A percentile compares a stretch with the other conserved stretches of the same genome.
phyloP scores from a whole-genome alignment of 1,140 invertebrate species.

The Trichoplusia ni region DNA sequence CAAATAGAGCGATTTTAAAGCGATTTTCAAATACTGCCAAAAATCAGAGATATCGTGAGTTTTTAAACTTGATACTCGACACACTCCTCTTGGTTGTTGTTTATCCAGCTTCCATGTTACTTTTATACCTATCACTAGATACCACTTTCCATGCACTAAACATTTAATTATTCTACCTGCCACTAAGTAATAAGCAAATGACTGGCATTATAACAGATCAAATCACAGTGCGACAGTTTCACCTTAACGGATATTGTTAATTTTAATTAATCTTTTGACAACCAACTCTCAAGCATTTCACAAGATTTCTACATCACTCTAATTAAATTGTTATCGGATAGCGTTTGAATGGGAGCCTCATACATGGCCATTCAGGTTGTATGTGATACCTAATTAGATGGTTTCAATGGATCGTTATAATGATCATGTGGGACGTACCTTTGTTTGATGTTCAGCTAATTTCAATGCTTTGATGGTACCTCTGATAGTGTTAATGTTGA shows the following conservation, averaged over 20 bases:
- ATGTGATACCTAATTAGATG: slow-evolving; percentile 59
- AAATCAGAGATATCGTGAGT: too few relatives aligned
- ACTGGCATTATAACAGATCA: slow-evolving; percentile 3
- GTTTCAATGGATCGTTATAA: slow-evolving; percentile 62
- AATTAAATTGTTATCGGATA: slow-evolving; percentile 62
- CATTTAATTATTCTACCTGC: too few relatives aligned
- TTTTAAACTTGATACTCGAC: too few relatives aligned
- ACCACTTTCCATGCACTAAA: too few relatives aligned
- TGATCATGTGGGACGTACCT: slow-evolving; percentile 40
- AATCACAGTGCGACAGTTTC: slow-evolving; percentile 3
- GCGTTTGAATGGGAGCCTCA: slow-evolving; percentile 59
- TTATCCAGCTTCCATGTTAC: too few relatives aligned
- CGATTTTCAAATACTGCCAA: too few relatives aligned
- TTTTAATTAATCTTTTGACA: slow-evolving; percentile 44
- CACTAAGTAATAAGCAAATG: not conserved
- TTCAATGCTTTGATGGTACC: slow-evolving; percentile 13
- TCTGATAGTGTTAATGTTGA: not conserved
- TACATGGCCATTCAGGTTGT: slow-evolving; percentile 48
- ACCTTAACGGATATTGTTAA: not conserved
- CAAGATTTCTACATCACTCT: slow-evolving; percentile 47
- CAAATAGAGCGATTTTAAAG: too few relatives aligned
- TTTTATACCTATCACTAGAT: too few relatives aligned
- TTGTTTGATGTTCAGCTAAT: slow-evolving; percentile 25
- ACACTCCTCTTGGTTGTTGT: too few relatives aligned
- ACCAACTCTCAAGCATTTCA: slow-evolving; percentile 24